Percentiles rank a stretch among this genome's conserved stretches.
Evolutionary conservation across 53 echinoderm and acorn worm species (phyloP).

Genomic region (Astropecten irregularis): DNA sequence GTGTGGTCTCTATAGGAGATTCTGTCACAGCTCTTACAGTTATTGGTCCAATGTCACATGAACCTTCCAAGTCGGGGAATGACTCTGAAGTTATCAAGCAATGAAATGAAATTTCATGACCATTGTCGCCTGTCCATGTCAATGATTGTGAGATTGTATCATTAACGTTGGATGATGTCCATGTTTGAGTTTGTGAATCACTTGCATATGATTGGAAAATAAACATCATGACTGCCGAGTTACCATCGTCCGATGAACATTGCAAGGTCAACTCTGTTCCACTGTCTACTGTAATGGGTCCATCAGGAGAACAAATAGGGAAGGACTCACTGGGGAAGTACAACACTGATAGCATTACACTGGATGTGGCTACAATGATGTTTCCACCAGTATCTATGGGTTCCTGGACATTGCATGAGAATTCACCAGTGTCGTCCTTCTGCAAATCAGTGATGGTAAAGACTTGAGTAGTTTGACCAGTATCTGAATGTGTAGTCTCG

Average conservation of each 20-base stretch:
- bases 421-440: slow-evolving; percentile 22
- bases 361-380: background rate
- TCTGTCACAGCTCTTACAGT: no score
- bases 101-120: background rate
- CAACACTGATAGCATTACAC: slow-evolving; percentile 38
- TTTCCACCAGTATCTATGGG: background rate
- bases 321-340: slow-evolving; percentile 30
- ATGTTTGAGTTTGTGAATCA: background rate
- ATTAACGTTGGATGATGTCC: background rate
- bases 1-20: no score
- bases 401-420: background rate
- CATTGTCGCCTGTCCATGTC: no score
- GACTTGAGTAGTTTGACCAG: background rate
- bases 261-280: background rate
- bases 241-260: slow-evolving; percentile 19
- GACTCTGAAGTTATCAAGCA: background rate
- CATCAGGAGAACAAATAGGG: slow-evolving; percentile 26
- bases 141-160: background rate
- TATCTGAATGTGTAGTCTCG: background rate
- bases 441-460: background rate
- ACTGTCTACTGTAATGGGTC: slow-evolving; percentile 16
- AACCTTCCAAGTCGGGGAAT: background rate
- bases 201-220: background rate
- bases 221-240: background rate
- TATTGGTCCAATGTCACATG: background rate